Base-by-base conservation (phyloP, 92 coral and sea anemone species). In the Muricea muricata region DNA sequence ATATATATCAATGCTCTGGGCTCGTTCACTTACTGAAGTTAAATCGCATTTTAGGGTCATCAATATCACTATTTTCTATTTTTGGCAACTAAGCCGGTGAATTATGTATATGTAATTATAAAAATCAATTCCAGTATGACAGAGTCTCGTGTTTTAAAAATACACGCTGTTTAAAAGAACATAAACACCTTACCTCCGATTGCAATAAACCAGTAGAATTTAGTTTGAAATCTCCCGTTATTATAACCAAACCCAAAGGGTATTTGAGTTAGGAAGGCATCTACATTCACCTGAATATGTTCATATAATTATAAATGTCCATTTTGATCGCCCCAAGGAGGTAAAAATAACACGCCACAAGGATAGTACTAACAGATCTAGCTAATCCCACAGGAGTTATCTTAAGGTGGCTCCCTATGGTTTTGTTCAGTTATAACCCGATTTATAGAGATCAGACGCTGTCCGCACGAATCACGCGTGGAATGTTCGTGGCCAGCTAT, bases 141-240 rank as follows among this genome's bases (percentile, higher is more conserved):
- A 20, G 28, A 7, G 14, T 57, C 65, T 20, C 29, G 30, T 57
- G 30, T 57, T 21, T 8, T 11, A 57, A n/a, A 57, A 13, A 21
- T 1, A 20, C 65, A 21, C 65, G 30, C 65, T 57, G 29, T 20
- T 57, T n/a, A 21, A 26, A 21, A 57, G 30, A n/a, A 30, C 48
- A 29, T 33, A 21, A 33, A 65, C 85, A 40, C 4, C 8, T 57
- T 21, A 57, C 30, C 25, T 57, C 65, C 1, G 50, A 13, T 45
- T 13, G 50, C 50, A 13, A 17, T 8, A 45, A 45, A 8, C 50
- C 50, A 21, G 84, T 79, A 34, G 41, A 25, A 32, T 17, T 55
- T 12, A 69, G 82, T 17, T 81, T 67, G 25, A 81, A 66, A 40
- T 48, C 86, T 31, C 37, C 78, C 2, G 48, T 66, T 42, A 68